Evolutionary conservation across 1,140 invertebrate species (phyloP), one percentile per base, ranked within the genome.

Genomic region (Atta texana): DNA sequence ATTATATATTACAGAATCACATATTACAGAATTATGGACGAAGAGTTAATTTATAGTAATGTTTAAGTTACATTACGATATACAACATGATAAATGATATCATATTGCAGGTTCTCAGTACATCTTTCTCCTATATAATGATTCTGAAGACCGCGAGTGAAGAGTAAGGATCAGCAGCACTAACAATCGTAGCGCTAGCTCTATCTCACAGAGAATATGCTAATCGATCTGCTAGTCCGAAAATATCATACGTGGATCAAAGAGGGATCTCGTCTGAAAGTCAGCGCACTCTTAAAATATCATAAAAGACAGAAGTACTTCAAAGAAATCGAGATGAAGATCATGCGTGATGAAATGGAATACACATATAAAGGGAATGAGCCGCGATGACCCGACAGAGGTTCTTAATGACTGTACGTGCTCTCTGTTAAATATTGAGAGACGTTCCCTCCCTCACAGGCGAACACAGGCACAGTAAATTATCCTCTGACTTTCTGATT

Each of bases 111-210:
- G 92, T 94, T 61, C 85, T 94, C 16, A 92, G 92, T 39, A 90
- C 92, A 12, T 93, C 92, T 24, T 94, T 93, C 61, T 92, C 92
- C 14, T 94, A 93, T 77, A 91, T 94, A 34, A 93, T 92, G 16
- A 85, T 93, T 2, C 86, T 94, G 16, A 63, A 75, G 53, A 31
- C 74, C 0, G 8, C 21, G 59, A 88, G 61, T n/a, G 89, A 85
- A 10, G 68, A 90, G 2, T 91, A 90, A 84, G n/a, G 16, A 66
- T 18, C 28, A 51, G 21, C 18, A 39, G 72, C 72, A 68, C 8
- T 88, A 12, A 57, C 69, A 49, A 78, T 78, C 16, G 57, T 77
- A 74, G 72, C 49, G 24, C 34, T 24, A 59, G 24, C n/a, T 89
- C 57, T 69, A 85, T 75, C 49, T 80, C 72, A 87, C 34, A 75